A percentile compares a stretch with the other conserved stretches of the same genome.
phyloP scores from a whole-genome alignment of 2,113 vertebrate genomes.

The Protomyctophum bolini region DNA sequence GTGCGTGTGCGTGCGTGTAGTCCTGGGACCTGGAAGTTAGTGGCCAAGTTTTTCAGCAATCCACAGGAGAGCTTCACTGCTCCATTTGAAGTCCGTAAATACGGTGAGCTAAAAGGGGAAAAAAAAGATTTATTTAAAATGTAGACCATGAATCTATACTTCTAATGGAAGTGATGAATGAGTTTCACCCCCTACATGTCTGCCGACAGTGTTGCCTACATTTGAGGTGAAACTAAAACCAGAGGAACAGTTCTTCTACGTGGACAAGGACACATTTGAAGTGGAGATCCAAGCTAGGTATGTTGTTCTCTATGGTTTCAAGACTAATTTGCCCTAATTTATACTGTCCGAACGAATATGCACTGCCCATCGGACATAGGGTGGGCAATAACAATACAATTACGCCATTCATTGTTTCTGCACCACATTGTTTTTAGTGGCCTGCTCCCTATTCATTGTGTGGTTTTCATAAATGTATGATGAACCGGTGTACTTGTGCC shows the following conservation, averaged over 20 bases:
- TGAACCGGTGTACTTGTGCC: too few relatives aligned
- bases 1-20: conserved; percentile 33
- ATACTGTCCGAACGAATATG: too few relatives aligned
- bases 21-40: conserved; percentile 71
- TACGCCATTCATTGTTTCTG: too few relatives aligned
- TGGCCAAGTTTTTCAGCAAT: conserved; percentile 60
- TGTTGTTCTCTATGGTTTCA: conserved; percentile 12
- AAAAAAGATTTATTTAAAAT: too few relatives aligned
- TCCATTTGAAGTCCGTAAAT: conserved; percentile 78
- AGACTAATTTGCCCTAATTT: too few relatives aligned
- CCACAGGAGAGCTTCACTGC: conserved; percentile 62
- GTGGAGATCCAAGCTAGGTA: conserved; percentile 75
- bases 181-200: background rate
- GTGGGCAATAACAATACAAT: too few relatives aligned
- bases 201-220: conserved; percentile 71
- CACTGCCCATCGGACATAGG: too few relatives aligned
- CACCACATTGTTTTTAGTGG: too few relatives aligned
- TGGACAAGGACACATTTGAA: conserved; percentile 62
- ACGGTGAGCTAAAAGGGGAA: conserved; percentile 55
- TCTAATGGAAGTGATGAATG: background rate
- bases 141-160: too few relatives aligned
- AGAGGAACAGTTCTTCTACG: conserved; percentile 76
- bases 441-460: too few relatives aligned
- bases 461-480: too few relatives aligned
- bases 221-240: conserved; percentile 83